Evolutionary conservation across 2,113 vertebrate species (phyloP), one percentile per base, ranked within the genome.

Genomic region (Pelecanus crispus): DNA sequence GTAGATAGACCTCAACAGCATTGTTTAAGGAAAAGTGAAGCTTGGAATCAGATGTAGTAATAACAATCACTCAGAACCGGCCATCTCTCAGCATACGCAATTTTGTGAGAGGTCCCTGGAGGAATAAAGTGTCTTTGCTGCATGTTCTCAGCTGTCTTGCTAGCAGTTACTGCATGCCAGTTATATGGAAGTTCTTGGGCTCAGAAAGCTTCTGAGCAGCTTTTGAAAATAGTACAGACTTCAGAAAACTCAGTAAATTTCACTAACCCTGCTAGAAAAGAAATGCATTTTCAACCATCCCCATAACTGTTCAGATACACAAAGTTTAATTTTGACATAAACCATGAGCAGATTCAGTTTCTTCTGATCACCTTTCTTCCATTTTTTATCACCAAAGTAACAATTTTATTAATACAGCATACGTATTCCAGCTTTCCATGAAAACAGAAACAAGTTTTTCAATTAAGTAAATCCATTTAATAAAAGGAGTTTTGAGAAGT

Each of bases 111-210:
- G 7, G n/a, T 28, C 18, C 38, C 38, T n/a, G 28, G 40, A 63
- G 10, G 61, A 92, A 90, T 34, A 8, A 73, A 24, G 14, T 13
- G 13, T 80, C n/a, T 55, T 50, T 53, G 49, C 38, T 72, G 18
- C 50, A 45, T n/a, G 7, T 45, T 89, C 36, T 81, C 52, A 71
- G 34, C 32, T 67, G 38, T 63, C 79, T 59, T 61, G 22, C 6
- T 11, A 81, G 44, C 17, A 85, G 19, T 18, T 52, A 66, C 63
- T 72, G n/a, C 1, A 3, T 71, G 47, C 10, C 28, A 59, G 31
- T 40, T 55, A 81, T 0, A 42, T 2, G 8, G 19, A 83, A 78
- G 25, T 29, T 81, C 49, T 55, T 0, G 0, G 28, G 44, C 44
- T 72, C 47, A 94, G 61, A 88, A 92, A 74, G 36, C 29, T 70